phyloP scores from a whole-genome alignment of 2,888 invertebrate species.

The Tholera decimalis region DNA sequence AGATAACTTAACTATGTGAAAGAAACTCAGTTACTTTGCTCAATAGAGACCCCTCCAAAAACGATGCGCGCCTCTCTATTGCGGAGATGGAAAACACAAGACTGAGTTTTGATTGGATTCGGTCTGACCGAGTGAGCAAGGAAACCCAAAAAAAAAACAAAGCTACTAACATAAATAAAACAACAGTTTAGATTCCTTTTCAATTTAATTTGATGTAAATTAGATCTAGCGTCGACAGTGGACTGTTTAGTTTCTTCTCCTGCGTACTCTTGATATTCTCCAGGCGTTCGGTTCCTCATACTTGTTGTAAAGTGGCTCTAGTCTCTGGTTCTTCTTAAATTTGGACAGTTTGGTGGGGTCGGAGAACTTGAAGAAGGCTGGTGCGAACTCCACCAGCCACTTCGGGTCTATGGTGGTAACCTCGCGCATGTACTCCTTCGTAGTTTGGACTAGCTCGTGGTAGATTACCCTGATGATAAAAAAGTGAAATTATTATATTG shows the following conservation, averaged over 20 bases:
- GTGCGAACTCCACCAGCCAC: conserved; percentile 99
- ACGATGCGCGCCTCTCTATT: too few relatives aligned
- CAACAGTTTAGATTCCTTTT: conserved; percentile 13
- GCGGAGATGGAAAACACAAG: too few relatives aligned
- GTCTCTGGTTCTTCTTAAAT: conserved; percentile 99
- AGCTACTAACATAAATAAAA: conserved; percentile 2
- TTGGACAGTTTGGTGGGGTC: conserved; percentile 99
- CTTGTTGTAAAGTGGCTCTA: conserved; percentile 99
- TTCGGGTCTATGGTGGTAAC: conserved; percentile 99
- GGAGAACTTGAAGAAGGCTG: conserved; percentile 99
- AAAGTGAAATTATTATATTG: neutral
- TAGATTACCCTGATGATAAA: conserved; percentile 96
- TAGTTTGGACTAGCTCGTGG: conserved; percentile 99
- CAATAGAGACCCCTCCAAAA: too few relatives aligned
- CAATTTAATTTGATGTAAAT: conserved; percentile 29
- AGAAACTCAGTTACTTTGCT: too few relatives aligned
- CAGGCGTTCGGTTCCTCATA: conserved; percentile 99
- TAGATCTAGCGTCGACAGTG: conserved; percentile 17
- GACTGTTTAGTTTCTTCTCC: conserved; percentile 94
- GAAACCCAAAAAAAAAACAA: neutral
- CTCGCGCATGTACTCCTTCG: conserved; percentile 99
- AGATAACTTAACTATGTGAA: too few relatives aligned
- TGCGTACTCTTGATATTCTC: conserved; percentile 98
- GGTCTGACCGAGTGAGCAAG: too few relatives aligned
- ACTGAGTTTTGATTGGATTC: too few relatives aligned